Evolutionary conservation across 2,113 vertebrate genomes (phyloP), one percentile per base, ranked within the genome.

Genomic region (Lontra canadensis): DNA sequence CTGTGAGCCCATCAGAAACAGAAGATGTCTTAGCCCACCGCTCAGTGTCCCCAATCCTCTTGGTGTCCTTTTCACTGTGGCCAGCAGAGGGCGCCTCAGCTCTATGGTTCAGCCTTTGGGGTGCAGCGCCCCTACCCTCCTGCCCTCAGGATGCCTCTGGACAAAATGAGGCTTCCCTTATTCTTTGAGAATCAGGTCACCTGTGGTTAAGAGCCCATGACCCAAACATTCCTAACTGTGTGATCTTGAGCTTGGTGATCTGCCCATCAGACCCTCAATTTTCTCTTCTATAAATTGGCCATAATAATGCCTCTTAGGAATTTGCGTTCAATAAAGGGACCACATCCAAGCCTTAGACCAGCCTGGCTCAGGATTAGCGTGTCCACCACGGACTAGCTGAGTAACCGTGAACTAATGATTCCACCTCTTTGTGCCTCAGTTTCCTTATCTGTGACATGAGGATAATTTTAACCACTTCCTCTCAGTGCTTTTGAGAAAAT

Each of bases 81-180:
- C 96, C 98, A 96, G 96, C 81, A 98, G 97, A 96, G 96, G 97
- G 97, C 74, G 49, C 31, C 20, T 10, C 61, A 80, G 79, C 25
- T 82, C 92, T 83, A 65, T 3, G 0, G 12, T 67, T 17, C 9
- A 0, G 20, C 25, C 47, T 74, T 15, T 0, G 3, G 49, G 6
- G 36, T 21, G 14, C 14, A 12, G 0, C 4, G 25, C 23, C 6
- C 31, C 59, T 12, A 12, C 7, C 18, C 34, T 25, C 84, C 13
- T 7, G 82, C 42, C 87, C 94, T 80, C 47, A 20, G 39, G 78
- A 49, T 8, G 69, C 21, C 39, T 89, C 13, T 20, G 69, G 21
- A 10, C 18, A 1, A 20, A 42, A 25, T 0, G 31, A 82, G 44
- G n/a, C 15, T 5, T 52, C 61, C 14, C 52, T 61, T 6, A 21